Percentiles rank a stretch among this genome's conserved stretches.
Evolutionary conservation across 2,888 invertebrate species (phyloP).

Genomic region (Caenorhabditis macrosperma): DNA sequence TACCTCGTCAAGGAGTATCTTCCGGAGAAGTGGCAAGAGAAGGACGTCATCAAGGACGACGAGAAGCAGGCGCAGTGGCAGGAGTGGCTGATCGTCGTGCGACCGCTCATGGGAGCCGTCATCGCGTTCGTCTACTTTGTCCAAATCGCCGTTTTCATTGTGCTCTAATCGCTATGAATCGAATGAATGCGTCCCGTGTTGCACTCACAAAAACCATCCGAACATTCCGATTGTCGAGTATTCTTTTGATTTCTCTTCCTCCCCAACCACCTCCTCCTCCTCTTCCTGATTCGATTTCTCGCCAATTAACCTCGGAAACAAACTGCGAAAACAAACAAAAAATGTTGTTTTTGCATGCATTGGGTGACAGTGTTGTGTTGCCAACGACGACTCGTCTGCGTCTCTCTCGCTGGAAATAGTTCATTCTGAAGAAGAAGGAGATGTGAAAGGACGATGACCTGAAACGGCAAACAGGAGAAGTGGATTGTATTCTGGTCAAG

Average conservation of each 20-base stretch:
- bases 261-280: no score
- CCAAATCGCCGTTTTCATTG: constrained; percentile 12
- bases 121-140: constrained; percentile 13
- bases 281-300: constrained; percentile 12
- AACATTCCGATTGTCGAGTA: background rate
- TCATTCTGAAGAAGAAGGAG: background rate
- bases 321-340: constrained; percentile 1
- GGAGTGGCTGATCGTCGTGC: constrained; percentile 22
- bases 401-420: background rate
- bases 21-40: constrained; percentile 42
- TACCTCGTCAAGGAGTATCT: constrained; percentile 25
- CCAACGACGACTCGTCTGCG: constrained; percentile 1
- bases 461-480: background rate
- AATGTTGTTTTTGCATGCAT: no score
- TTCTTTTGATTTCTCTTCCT: background rate
- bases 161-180: constrained; percentile 7
- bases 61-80: constrained; percentile 7
- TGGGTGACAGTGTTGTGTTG: background rate
- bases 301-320: constrained; percentile 15
- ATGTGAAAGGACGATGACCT: background rate
- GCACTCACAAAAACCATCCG: background rate
- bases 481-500: background rate
- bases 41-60: background rate
- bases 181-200: no score
- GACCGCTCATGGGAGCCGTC: background rate